phyloP scores from a whole-genome alignment of 2,888 invertebrate genomes.

The Tyria jacobaeae region DNA sequence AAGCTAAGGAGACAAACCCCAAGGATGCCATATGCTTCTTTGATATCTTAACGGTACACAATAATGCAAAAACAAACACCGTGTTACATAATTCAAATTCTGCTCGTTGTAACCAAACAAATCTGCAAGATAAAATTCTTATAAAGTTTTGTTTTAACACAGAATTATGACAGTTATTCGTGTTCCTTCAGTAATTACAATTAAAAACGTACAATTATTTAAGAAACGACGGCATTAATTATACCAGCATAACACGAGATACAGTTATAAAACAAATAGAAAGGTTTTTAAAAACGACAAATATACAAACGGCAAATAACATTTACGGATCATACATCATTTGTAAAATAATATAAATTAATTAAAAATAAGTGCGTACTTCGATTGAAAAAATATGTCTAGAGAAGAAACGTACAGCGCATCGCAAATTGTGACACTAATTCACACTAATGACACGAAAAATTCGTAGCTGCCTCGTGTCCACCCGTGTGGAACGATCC shows the following conservation, averaged over 20 bases:
- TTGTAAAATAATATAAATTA: slow-evolving; percentile 45
- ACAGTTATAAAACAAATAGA: slow-evolving; percentile 33
- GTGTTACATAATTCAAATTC: slow-evolving; percentile 14
- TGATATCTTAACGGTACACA: not conserved
- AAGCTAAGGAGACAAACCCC: not conserved
- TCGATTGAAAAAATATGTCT: slow-evolving; percentile 21
- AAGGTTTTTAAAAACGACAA: slow-evolving; percentile 20
- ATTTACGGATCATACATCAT: slow-evolving; percentile 37
- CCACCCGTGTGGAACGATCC: slow-evolving; percentile 74
- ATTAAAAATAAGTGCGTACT: slow-evolving; percentile 40
- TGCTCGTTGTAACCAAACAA: slow-evolving; percentile 29
- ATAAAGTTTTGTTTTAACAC: slow-evolving; percentile 40
- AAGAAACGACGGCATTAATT: slow-evolving; percentile 45
- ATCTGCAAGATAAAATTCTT: slow-evolving; percentile 42
- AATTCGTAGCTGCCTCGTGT: slow-evolving; percentile 37
- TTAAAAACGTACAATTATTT: slow-evolving; percentile 51
- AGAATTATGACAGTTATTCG: slow-evolving; percentile 47
- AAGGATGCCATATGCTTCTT: not conserved
- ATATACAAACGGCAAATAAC: slow-evolving; percentile 23
- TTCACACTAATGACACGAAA: slow-evolving; percentile 52
- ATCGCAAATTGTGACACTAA: slow-evolving; percentile 49
- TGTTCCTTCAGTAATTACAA: slow-evolving; percentile 46
- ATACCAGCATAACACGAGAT: slow-evolving; percentile 27
- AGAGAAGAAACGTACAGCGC: slow-evolving; percentile 33
- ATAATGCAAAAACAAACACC: not conserved